Percentiles rank a stretch among this genome's conserved stretches.
Evolutionary conservation across 2,797 vertebrate species (phyloP).

Genomic region (Dendrocincla tyrannina): DNA sequence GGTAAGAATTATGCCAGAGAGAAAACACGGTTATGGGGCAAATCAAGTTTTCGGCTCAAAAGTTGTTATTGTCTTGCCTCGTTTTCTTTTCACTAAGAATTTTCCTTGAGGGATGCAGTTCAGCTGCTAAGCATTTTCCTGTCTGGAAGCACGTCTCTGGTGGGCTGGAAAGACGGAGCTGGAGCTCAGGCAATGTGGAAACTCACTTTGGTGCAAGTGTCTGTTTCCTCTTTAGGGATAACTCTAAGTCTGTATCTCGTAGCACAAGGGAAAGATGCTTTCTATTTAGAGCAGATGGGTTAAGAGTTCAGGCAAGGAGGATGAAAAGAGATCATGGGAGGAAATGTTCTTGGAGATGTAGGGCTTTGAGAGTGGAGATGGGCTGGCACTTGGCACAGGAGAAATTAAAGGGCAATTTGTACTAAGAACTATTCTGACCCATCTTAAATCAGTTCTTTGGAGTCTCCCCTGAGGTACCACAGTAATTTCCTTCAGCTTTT

Average conservation of each 20-base stretch:
- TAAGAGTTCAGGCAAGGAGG: not conserved
- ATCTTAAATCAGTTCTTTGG: not conserved
- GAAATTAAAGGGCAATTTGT: slow-evolving; percentile 10
- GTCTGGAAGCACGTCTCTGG: not conserved
- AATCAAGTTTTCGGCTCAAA: not conserved
- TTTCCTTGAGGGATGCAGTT: not conserved
- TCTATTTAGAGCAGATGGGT: not conserved
- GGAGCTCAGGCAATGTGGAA: not conserved
- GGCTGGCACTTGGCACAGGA: not conserved
- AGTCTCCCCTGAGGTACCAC: slow-evolving; percentile 6
- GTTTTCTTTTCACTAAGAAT: not conserved
- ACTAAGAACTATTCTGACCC: slow-evolving; percentile 6
- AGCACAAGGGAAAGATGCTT: not conserved
- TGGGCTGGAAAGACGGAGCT: not conserved
- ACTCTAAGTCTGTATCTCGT: not conserved
- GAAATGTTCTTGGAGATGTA: not conserved
- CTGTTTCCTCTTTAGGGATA: not conserved
- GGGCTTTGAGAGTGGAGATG: not conserved
- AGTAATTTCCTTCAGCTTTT: slow-evolving; percentile 27
- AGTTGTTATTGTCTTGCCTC: not conserved
- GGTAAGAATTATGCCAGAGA: not conserved
- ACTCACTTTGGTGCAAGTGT: not conserved
- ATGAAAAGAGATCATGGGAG: not conserved
- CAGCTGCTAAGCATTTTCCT: not conserved
- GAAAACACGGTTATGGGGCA: not conserved